These are phyloP conservation scores for Oncorhynchus keta DNA, from an alignment of 2,113 vertebrate species.

Conservation along the genomic window DNA sequence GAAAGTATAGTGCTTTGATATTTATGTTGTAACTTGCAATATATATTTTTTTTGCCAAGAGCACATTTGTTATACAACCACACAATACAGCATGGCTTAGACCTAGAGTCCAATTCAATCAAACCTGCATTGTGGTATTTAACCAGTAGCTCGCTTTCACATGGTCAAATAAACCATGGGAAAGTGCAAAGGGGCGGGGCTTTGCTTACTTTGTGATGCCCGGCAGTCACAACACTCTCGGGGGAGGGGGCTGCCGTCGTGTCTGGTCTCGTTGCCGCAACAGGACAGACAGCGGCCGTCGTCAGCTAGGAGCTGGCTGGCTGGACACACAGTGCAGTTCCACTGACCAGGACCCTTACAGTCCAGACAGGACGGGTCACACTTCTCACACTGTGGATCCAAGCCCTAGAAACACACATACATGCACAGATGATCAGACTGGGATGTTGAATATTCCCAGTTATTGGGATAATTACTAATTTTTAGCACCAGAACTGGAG, in stretches of 20 bases:
- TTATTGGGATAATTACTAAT: no score
- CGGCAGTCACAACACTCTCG: constrained; percentile 87
- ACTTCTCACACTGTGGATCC: constrained; percentile 72
- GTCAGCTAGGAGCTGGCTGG: constrained; percentile 71
- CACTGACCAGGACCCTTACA: constrained; percentile 81
- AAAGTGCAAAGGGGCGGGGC: no score
- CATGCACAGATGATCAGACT: neutral
- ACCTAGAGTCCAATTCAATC: neutral
- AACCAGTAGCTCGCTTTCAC: no score
- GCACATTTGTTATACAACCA: no score
- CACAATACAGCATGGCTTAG: no score
- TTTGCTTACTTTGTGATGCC: constrained; percentile 69
- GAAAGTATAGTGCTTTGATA: neutral
- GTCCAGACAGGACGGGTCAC: constrained; percentile 80
- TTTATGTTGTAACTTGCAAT: no score
- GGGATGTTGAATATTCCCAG: no score
- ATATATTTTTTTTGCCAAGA: no score
- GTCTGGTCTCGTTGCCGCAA: constrained; percentile 62
- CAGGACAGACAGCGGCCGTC: constrained; percentile 85
- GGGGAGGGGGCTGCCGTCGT: constrained; percentile 12
- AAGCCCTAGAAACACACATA: constrained; percentile 19
- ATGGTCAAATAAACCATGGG: no score
- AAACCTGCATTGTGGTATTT: no score
- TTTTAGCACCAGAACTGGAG: no score
- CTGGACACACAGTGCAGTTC: constrained; percentile 83